phyloP scores from a whole-genome alignment of 2,113 vertebrate species.

The Notarius quadriscutis region DNA sequence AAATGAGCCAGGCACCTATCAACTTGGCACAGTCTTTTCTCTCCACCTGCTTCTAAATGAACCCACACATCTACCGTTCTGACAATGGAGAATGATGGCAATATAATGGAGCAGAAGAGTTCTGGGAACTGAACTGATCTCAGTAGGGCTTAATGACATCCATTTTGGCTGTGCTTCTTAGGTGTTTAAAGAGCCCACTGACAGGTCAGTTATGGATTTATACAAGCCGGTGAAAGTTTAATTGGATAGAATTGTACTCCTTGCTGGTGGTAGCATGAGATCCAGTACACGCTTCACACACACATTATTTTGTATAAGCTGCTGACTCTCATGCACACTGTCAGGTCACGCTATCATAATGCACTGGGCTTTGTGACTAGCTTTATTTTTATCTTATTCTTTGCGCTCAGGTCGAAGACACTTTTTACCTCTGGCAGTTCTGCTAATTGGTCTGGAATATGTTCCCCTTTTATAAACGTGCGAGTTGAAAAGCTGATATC shows the following conservation, averaged over 20 bases:
- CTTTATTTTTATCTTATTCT: constrained; percentile 25
- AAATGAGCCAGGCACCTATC: constrained; percentile 26
- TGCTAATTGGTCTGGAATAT: constrained; percentile 40
- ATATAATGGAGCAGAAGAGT: background rate
- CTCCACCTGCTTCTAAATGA: background rate
- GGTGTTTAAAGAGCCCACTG: constrained; percentile 8
- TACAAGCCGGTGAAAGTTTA: constrained; percentile 44
- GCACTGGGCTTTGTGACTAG: constrained; percentile 42
- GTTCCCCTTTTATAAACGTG: constrained; percentile 16
- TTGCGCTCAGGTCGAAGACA: constrained; percentile 20
- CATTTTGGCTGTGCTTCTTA: constrained; percentile 4
- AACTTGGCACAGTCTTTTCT: constrained; percentile 15
- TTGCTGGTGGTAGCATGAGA: constrained; percentile 15
- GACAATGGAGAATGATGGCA: background rate
- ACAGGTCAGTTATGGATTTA: constrained; percentile 25
- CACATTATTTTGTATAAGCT: background rate
- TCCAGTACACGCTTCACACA: background rate
- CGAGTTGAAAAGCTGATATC: background rate
- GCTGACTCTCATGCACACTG: constrained; percentile 17
- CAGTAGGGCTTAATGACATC: background rate
- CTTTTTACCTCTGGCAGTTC: constrained; percentile 25
- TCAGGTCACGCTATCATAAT: constrained; percentile 29
- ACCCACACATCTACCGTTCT: too few relatives aligned
- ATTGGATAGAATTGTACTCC: constrained; percentile 43
- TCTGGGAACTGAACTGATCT: background rate